Conservation (phyloP, 2,888 invertebrate species). For the Mycalesis mineus region DNA sequence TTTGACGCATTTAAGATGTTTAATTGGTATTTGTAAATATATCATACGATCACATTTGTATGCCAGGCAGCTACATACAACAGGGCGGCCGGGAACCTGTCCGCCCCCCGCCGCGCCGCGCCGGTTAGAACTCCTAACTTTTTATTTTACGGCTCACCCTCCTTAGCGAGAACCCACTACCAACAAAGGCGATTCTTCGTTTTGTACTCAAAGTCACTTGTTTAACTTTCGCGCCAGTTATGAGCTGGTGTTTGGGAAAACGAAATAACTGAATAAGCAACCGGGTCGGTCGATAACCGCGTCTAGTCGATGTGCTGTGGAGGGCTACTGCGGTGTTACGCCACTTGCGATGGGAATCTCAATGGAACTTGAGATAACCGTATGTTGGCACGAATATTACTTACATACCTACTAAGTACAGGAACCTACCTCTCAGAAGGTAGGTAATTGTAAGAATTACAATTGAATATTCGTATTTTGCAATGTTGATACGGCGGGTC, state of each 20-base stretch:
- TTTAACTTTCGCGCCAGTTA: slow-evolving; percentile 52
- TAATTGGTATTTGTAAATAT: too few species aligned
- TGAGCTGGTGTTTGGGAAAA: slow-evolving; percentile 35
- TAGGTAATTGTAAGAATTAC: too few species aligned
- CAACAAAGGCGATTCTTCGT: slow-evolving; percentile 37
- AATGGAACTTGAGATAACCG: too few species aligned
- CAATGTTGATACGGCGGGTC: too few species aligned
- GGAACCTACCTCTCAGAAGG: too few species aligned
- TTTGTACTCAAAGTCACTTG: slow-evolving; percentile 35
- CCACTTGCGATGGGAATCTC: neutral
- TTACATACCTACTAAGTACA: too few species aligned
- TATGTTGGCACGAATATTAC: too few species aligned
- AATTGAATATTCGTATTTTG: too few species aligned
- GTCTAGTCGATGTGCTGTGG: slow-evolving; percentile 7
- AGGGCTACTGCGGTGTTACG: neutral
- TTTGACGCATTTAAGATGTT: too few species aligned
- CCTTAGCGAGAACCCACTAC: slow-evolving; percentile 71
- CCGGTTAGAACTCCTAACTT: slow-evolving; percentile 74
- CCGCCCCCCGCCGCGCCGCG: slow-evolving; percentile 61
- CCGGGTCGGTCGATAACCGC: slow-evolving; percentile 16
- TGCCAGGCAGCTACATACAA: slow-evolving; percentile 46
- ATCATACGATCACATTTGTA: too few species aligned
- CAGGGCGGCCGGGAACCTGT: slow-evolving; percentile 62
- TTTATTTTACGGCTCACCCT: slow-evolving; percentile 73
- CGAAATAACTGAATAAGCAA: slow-evolving; percentile 17